Evolutionary conservation across 1,140 invertebrate genomes (phyloP), one percentile per base, ranked within the genome.

Genomic region (Batillaria attramentaria): DNA sequence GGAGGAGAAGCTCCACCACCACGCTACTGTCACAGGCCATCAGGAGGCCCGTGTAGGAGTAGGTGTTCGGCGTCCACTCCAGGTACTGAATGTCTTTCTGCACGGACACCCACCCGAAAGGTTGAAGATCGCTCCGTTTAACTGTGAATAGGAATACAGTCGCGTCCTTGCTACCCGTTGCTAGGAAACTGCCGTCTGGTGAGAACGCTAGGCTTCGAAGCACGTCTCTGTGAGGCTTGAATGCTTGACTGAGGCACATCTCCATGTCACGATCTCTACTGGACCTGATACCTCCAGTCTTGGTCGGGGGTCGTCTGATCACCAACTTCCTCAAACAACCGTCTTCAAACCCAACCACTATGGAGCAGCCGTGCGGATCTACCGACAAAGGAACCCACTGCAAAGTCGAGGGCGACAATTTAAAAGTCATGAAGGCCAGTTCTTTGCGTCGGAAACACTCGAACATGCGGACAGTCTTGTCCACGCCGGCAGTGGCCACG

Each of bases 401-500:
- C 33, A 75, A 20, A 1, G 37, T 39, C 28, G 18, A 28, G 20
- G 39, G 35, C 1, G 73, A 37, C 16, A 39, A 33, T 1, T 4
- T 13, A n/a, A 75, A 75, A 20, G 73, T 28, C 54, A 75, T 75
- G n/a, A 20, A 42, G 35, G 72, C 62, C 28, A 81, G 5, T 6
- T 79, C 37, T 33, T 74, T 35, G 8, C 31, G 37, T 10, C 50
- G 68, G 6, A 81, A 42, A 35, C 74, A 81, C 28, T 81, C 65
- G 31, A 79, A 79, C 10, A 81, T 72, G 6, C 54, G 73, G 10
- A 81, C 42, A 24, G 68, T 72, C 5, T 73, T 66, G 28, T 81
- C 77, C n/a, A 35, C 39, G 10, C 80, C 77, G 3, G 72, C 31
- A 28, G 80, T 81, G 24, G 80, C 80, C 33, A 79, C 72, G 24